phyloP scores from a whole-genome alignment of 2,797 vertebrate species.

The Potorous gilbertii region DNA sequence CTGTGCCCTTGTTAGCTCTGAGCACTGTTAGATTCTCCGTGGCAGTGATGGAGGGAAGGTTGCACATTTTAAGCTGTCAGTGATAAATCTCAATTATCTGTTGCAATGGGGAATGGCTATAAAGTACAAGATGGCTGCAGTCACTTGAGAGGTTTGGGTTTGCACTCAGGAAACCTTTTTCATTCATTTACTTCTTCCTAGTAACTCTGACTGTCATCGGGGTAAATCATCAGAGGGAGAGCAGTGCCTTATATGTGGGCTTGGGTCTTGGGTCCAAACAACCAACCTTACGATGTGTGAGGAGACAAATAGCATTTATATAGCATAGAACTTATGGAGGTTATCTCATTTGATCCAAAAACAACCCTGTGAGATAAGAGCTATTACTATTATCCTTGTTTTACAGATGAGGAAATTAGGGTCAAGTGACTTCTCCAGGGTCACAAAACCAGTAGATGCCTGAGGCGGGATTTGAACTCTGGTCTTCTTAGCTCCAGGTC shows the following conservation, averaged over 20 bases:
- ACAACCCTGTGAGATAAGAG: background rate
- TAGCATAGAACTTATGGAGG: background rate
- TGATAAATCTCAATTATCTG: background rate
- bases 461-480: background rate
- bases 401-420: background rate
- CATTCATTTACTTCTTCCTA: background rate
- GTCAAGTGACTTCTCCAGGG: background rate
- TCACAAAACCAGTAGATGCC: background rate
- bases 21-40: background rate
- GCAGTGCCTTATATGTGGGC: background rate
- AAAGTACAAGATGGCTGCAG: background rate
- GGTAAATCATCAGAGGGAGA: background rate
- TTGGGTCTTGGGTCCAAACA: background rate
- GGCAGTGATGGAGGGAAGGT: background rate
- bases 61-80: background rate
- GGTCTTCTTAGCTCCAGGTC: background rate
- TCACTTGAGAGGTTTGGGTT: background rate
- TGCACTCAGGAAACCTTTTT: background rate
- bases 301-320: background rate
- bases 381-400: background rate
- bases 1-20: background rate
- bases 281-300: background rate
- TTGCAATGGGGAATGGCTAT: background rate
- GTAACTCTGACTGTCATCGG: background rate
- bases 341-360: background rate